Conservation (phyloP, 2,113 vertebrate genomes). For the Petromus typicus region DNA sequence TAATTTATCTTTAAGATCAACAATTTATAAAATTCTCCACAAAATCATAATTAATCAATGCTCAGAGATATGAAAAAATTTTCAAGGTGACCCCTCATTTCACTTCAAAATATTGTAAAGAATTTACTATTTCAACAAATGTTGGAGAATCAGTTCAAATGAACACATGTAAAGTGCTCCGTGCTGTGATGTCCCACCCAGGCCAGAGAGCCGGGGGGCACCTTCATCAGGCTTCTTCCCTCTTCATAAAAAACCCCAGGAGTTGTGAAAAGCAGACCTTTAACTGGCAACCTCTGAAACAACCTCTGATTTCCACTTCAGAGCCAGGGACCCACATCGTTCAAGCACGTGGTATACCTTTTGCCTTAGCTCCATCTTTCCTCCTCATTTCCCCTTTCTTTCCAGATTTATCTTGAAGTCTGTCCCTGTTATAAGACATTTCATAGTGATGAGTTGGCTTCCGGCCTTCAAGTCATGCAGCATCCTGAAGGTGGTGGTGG, state of each 20-base stretch:
- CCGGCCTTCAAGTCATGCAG: neutral
- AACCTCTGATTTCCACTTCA: neutral
- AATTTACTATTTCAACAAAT: neutral
- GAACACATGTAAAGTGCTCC: neutral
- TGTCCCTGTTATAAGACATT: neutral
- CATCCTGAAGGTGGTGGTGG: too few species aligned
- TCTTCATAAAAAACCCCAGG: neutral
- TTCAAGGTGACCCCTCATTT: neutral
- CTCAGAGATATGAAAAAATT: neutral
- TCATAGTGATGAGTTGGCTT: neutral
- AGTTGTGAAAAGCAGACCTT: neutral
- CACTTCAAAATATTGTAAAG: neutral
- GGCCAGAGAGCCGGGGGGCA: neutral
- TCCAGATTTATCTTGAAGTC: neutral
- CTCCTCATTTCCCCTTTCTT: neutral
- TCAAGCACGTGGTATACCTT: neutral
- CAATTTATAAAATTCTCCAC: neutral
- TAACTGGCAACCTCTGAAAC: neutral
- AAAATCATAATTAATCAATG: neutral
- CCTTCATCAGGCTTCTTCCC: neutral
- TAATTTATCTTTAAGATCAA: constrained; percentile 17
- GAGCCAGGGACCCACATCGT: neutral
- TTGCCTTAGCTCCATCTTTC: neutral
- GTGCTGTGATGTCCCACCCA: neutral
- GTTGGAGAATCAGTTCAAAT: neutral